Evolutionary conservation across 2,888 invertebrate species (phyloP).

Genomic region (Dynastes grantii): DNA sequence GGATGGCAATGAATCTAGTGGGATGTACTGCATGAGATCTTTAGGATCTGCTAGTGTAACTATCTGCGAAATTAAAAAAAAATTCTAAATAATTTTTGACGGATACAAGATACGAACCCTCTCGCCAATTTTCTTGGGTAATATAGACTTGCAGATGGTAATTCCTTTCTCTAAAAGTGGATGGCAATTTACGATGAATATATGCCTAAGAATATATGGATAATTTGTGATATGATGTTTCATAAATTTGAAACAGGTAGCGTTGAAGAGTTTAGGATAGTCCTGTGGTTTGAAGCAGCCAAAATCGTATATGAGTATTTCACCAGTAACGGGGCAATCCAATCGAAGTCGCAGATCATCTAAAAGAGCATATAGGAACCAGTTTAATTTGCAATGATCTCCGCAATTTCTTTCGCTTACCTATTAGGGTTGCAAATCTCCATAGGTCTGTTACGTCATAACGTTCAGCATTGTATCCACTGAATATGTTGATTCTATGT

Average conservation of each 20-base stretch:
- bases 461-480: neutral
- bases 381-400: neutral
- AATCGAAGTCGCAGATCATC: neutral
- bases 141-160: neutral
- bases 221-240: neutral
- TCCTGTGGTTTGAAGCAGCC: neutral
- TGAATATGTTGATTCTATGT: neutral
- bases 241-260: neutral
- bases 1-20: conserved; percentile 75
- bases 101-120: neutral
- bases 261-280: neutral
- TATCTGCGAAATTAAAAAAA: conserved; percentile 69
- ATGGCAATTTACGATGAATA: neutral
- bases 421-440: neutral
- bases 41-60: conserved; percentile 72
- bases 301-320: neutral
- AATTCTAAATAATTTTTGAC: neutral
- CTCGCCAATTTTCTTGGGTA: neutral
- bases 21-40: conserved; percentile 74
- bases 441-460: neutral
- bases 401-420: neutral
- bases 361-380: neutral
- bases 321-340: neutral
- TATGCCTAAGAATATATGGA: neutral
- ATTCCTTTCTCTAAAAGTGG: neutral